phyloP scores from a whole-genome alignment of 2,113 vertebrate species.

The Lynx canadensis region DNA sequence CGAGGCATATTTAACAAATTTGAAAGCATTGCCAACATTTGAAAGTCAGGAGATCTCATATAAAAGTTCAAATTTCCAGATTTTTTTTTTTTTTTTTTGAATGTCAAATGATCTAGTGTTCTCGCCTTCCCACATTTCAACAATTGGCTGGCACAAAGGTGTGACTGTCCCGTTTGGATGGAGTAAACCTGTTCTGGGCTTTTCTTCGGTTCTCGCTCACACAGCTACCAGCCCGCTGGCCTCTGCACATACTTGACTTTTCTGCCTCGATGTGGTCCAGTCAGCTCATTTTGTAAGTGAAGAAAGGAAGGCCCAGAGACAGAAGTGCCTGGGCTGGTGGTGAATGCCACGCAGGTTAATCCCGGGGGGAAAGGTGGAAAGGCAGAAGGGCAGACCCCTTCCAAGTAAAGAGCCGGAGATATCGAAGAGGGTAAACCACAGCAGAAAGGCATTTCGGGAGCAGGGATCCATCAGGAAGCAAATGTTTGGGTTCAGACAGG shows the following conservation, averaged over 20 bases:
- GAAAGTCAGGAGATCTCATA: conserved; percentile 45
- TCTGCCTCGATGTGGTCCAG: neutral
- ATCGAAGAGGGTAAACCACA: neutral
- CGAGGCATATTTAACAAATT: conserved; percentile 11
- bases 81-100: neutral
- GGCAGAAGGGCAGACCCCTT: neutral
- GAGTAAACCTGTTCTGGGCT: neutral
- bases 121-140: neutral
- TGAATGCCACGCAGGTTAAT: neutral
- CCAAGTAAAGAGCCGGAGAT: neutral
- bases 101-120: conserved; percentile 2
- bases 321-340: neutral
- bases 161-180: neutral
- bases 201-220: neutral
- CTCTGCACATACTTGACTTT: neutral
- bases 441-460: neutral
- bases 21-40: conserved; percentile 42
- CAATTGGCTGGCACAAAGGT: neutral
- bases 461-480: neutral
- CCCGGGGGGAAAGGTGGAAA: neutral
- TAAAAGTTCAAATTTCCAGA: conserved; percentile 55
- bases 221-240: neutral
- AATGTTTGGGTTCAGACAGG: neutral
- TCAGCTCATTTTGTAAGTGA: neutral
- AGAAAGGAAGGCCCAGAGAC: neutral